These are phyloP conservation scores for Falco rusticolus DNA, from an alignment of 2,797 vertebrate species.

Conservation along the genomic window DNA sequence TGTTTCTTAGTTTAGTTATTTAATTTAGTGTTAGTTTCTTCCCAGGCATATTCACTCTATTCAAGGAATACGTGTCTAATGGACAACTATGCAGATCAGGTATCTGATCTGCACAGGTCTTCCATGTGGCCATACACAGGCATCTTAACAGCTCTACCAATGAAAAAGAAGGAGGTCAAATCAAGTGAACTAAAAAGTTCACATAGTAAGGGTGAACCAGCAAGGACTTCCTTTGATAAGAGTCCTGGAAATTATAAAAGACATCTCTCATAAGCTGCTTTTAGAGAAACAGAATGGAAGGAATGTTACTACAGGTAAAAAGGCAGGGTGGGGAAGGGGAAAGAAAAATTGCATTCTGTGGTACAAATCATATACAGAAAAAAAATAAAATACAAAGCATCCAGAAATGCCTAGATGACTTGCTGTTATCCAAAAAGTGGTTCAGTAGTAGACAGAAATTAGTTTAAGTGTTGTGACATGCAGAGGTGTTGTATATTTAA, in stretches of 20 bases:
- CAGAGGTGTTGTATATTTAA: background rate
- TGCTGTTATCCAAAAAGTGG: background rate
- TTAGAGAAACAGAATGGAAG: background rate
- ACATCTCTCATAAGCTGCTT: background rate
- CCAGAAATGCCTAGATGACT: background rate
- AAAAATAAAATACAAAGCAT: background rate
- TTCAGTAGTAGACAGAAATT: background rate
- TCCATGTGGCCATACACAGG: background rate
- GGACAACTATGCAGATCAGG: background rate
- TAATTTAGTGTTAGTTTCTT: background rate
- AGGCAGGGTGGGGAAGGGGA: accelerated
- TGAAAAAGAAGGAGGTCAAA: background rate
- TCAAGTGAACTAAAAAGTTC: background rate
- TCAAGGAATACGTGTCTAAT: background rate
- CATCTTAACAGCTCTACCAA: background rate
- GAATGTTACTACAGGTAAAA: background rate
- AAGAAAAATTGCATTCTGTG: background rate
- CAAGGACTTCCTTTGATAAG: background rate
- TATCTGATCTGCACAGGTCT: background rate
- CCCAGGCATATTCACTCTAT: background rate
- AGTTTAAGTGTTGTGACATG: background rate
- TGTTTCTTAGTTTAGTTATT: background rate
- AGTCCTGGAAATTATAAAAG: background rate
- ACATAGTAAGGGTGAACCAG: background rate
- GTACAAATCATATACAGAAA: background rate